Evolutionary conservation across 1,140 invertebrate species (phyloP).

Genomic region (Aphelenchoides besseyi): DNA sequence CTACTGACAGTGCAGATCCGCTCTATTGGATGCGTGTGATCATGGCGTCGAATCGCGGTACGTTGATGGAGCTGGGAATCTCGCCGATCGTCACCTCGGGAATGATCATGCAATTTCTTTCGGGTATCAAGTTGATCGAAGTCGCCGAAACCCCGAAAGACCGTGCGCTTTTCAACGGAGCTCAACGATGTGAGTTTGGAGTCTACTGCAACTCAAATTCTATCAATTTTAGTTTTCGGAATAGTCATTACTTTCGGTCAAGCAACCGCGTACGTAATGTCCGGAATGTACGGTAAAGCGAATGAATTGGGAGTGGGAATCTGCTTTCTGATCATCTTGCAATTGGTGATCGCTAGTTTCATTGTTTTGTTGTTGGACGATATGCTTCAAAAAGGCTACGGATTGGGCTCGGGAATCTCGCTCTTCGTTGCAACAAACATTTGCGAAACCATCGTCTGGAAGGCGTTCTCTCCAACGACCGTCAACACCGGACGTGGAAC

Average conservation of each 20-base stretch:
- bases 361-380: slow-evolving; percentile 96
- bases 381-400: slow-evolving; percentile 78
- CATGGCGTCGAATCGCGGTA: slow-evolving; percentile 91
- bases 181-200: slow-evolving; percentile 83
- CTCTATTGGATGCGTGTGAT: slow-evolving; percentile 99
- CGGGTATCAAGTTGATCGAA: slow-evolving; percentile 99
- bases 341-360: slow-evolving; percentile 94
- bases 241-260: slow-evolving; percentile 99
- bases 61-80: slow-evolving; percentile 99
- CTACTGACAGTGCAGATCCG: slow-evolving; percentile 98
- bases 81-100: slow-evolving; percentile 99
- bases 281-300: slow-evolving; percentile 98
- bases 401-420: slow-evolving; percentile 96
- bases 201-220: background rate
- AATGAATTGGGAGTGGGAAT: slow-evolving; percentile 96
- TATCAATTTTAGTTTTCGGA: slow-evolving; percentile 81
- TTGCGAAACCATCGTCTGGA: slow-evolving; percentile 99
- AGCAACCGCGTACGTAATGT: slow-evolving; percentile 99
- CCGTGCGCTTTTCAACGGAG: slow-evolving; percentile 96
- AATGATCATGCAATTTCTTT: slow-evolving; percentile 97
- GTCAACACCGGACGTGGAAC: slow-evolving; percentile 91
- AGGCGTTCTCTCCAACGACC: slow-evolving; percentile 97
- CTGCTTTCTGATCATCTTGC: slow-evolving; percentile 92
- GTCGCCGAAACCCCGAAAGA: slow-evolving; percentile 99
- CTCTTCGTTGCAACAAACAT: slow-evolving; percentile 99